Base-by-base conservation (phyloP, 2,113 vertebrate species). In the Xyrauchen texanus region DNA sequence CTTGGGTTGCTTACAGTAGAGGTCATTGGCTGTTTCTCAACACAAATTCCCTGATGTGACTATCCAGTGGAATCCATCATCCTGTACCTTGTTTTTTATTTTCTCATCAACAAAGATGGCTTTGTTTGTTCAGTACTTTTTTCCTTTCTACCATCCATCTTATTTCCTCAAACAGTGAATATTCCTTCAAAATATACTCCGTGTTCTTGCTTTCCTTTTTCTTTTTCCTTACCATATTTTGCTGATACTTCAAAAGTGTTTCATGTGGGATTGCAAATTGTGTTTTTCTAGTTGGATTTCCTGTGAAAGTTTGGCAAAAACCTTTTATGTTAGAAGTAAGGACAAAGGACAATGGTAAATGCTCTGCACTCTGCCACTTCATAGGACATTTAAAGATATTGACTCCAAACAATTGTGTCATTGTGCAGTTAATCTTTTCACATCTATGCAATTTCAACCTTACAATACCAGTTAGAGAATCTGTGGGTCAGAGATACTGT, bases 231-330 rank as follows among this genome's bases (percentile, higher is more conserved):
- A 2, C 55, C 4, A 0, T 46, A 12, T 85, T 78, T 60, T 78
- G 21, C 82, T 73, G 58, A 68, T 55, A 51, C 73, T 89, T 89
- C 81, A 86, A 86, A 80, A 84, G 75, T 68, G 58, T 16, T 53
- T 69, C 52, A 68, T 83, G 49, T 70, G 45, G 45, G 69, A 71
- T 84, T 47, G n/a, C 66, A 8, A 63, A 16, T 71, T 44, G 15
- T 64, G 46, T 51, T 13, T 66, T 16, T 21, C 57, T 6, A 15
- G n/a, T 57, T 53, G 4, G 4, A 5, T 63, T 46, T 34, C 44
- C 47, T 65, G 60, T 61, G 44, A 57, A 34, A 67, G 21, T 80
- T 72, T 77, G 53, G 57, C 12, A 60, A 11, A 44, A 12, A 6
- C 3, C 49, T 49, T 42, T 46, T n/a, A 10, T 10, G 55, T 44